Percentiles rank a stretch among this genome's conserved stretches.
These are phyloP conservation scores for Zaprionus vittiger DNA, from an alignment of 1,140 invertebrate species.

Conservation along the genomic window DNA sequence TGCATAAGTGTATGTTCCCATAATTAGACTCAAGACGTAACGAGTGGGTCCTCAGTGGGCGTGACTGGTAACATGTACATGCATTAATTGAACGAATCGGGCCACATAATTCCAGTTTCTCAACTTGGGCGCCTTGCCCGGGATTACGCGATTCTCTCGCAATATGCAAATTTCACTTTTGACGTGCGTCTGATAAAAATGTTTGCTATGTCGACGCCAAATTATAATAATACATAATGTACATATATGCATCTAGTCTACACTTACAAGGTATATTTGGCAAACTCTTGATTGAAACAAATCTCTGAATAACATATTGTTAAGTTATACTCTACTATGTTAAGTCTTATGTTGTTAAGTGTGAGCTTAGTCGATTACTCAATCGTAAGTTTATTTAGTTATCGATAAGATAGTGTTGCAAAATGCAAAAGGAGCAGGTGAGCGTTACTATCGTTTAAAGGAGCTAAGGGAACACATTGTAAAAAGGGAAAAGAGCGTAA, in stretches of 20 bases:
- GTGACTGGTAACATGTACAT: conserved; percentile 39
- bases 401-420: no score
- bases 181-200: neutral
- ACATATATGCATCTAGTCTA: neutral
- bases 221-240: no score
- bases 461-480: no score
- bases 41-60: conserved; percentile 5
- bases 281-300: neutral
- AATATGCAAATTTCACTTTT: conserved; percentile 41
- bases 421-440: no score
- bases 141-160: conserved; percentile 4
- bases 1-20: conserved; percentile 10
- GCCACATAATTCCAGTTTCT: conserved; percentile 22
- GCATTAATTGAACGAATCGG: conserved; percentile 66
- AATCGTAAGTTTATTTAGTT: no score
- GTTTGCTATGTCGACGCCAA: neutral
- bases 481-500: no score
- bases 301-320: no score
- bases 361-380: no score
- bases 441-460: no score
- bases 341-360: no score
- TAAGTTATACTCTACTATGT: no score
- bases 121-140: neutral
- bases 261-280: neutral
- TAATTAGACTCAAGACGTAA: conserved; percentile 5